Evolutionary conservation across 1,140 invertebrate genomes (phyloP).

Genomic region (Drosophila sucinea): DNA sequence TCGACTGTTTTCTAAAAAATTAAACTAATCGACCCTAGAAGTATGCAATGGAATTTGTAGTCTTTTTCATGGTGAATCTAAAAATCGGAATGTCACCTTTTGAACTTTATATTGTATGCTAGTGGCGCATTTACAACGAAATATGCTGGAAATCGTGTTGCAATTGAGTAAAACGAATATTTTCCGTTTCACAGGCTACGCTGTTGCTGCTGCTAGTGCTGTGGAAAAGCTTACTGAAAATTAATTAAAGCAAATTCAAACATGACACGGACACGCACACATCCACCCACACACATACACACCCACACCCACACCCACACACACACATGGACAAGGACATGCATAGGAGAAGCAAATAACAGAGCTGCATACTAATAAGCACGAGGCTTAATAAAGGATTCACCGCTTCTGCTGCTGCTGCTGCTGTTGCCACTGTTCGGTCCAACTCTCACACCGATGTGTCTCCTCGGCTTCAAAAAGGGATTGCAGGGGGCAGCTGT

Average conservation of each 20-base stretch:
- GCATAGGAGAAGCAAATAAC: slow-evolving; percentile 21
- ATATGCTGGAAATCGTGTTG: slow-evolving; percentile 11
- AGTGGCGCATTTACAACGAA: not conserved
- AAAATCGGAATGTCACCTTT: not conserved
- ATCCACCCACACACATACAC: slow-evolving; percentile 4
- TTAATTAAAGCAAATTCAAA: slow-evolving; percentile 75
- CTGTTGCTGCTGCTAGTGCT: slow-evolving; percentile 14
- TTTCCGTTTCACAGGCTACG: slow-evolving; percentile 8
- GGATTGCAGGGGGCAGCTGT: slow-evolving; percentile 32
- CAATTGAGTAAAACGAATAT: slow-evolving; percentile 13
- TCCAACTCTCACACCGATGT: not conserved
- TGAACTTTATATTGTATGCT: not conserved
- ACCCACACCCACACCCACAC: slow-evolving; percentile 12
- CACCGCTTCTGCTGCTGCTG: slow-evolving; percentile 5
- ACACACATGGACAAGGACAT: slow-evolving; percentile 9
- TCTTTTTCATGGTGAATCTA: not conserved
- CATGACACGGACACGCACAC: slow-evolving; percentile 61
- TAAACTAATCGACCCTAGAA: not conserved
- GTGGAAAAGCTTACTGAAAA: slow-evolving; percentile 31
- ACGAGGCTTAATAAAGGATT: slow-evolving; percentile 15
- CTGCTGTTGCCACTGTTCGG: not conserved
- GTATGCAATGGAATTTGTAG: not conserved
- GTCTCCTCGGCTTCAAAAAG: not conserved
- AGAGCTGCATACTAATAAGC: slow-evolving; percentile 60
- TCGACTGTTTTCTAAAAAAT: too few relatives aligned